These are phyloP conservation scores for Monarcha castaneiventris DNA, from an alignment of 2,113 vertebrate genomes.

Conservation along the genomic window DNA sequence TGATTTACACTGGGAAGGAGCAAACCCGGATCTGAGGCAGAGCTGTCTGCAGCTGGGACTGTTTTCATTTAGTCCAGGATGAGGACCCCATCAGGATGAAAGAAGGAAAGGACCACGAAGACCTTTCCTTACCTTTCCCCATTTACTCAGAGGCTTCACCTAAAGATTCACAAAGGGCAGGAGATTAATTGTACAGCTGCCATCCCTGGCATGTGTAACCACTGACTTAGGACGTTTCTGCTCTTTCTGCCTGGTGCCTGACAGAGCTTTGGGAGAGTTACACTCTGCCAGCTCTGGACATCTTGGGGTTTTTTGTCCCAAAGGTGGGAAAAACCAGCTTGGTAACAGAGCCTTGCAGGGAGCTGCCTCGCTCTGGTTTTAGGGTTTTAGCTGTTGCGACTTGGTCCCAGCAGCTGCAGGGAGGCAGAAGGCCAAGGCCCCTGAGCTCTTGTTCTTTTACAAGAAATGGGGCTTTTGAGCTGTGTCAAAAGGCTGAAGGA, in stretches of 20 bases:
- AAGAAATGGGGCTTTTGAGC: background rate
- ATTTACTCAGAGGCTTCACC: slow-evolving; percentile 32
- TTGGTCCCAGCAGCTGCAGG: background rate
- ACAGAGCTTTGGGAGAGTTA: background rate
- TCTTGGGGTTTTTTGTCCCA: background rate
- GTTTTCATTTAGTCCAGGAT: background rate
- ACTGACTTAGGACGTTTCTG: background rate
- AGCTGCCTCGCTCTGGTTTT: background rate
- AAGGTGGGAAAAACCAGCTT: background rate
- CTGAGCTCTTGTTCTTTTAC: background rate
- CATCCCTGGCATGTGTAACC: background rate
- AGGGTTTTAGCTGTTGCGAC: background rate
- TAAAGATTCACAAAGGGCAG: slow-evolving; percentile 42
- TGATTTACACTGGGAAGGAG: background rate
- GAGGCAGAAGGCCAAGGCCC: background rate
- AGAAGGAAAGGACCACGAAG: background rate
- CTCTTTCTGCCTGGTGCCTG: background rate
- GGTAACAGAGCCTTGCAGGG: background rate
- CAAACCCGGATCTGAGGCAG: background rate
- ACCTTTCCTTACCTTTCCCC: slow-evolving; percentile 16
- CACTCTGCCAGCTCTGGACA: background rate
- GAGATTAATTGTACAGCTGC: slow-evolving; percentile 26
- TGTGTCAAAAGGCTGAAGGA: background rate
- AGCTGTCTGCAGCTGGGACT: background rate
- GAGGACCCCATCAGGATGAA: background rate